Evolutionary conservation across 2,113 vertebrate genomes (phyloP).

Genomic region (Hydropotes inermis): DNA sequence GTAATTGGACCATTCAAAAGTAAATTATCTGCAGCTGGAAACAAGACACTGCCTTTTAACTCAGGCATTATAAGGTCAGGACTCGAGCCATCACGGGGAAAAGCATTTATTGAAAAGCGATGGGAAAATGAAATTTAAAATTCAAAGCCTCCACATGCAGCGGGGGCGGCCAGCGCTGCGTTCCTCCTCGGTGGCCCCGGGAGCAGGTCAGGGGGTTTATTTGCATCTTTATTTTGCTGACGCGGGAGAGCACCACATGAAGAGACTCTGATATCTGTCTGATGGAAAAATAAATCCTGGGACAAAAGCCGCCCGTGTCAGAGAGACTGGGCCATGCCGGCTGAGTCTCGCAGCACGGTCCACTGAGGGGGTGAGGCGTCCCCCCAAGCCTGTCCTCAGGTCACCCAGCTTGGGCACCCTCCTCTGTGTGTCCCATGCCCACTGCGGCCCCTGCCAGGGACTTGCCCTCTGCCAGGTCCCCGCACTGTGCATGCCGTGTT

Average conservation of each 20-base stretch:
- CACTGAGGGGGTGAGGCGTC: fast-evolving
- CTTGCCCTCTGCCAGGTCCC: fast-evolving
- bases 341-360: neutral
- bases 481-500: fast-evolving
- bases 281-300: conserved; percentile 57
- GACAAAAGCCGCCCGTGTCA: conserved; percentile 55
- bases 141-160: conserved; percentile 58
- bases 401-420: fast-evolving
- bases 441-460: fast-evolving
- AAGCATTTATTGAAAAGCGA: conserved; percentile 68
- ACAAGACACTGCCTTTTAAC: conserved; percentile 60
- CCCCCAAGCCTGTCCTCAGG: neutral
- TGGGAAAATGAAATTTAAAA: conserved; percentile 75
- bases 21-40: conserved; percentile 82
- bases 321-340: neutral
- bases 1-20: conserved; percentile 77
- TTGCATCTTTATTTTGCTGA: conserved; percentile 80
- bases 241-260: conserved; percentile 27
- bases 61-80: conserved; percentile 48
- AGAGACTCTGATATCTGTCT: conserved; percentile 39
- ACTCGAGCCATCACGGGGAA: conserved; percentile 42
- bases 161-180: conserved; percentile 10
- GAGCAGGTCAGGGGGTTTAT: conserved; percentile 63
- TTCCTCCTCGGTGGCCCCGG: neutral
- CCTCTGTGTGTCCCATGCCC: fast-evolving